Evolutionary conservation across 2,113 vertebrate genomes (phyloP), one percentile per base, ranked within the genome.

Genomic region (Xiphophorus hellerii): DNA sequence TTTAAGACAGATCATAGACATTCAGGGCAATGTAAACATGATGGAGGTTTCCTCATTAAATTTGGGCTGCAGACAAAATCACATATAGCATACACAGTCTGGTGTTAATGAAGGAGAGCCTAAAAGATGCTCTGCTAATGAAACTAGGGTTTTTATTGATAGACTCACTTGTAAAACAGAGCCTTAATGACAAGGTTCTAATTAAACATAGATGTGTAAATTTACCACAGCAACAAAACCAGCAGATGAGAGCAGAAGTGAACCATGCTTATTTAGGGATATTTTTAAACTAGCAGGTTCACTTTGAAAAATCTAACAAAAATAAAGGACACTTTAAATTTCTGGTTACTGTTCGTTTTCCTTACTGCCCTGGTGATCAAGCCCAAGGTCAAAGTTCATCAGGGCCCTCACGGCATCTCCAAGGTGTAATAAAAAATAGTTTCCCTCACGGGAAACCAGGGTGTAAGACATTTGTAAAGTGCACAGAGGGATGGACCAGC

Each of bases 301-400:
- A 54, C 8, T 54, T 54, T 54, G 15, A 25, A n/a, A n/a, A 25
- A 22, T 22, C 20, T 2, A 25, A 54, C 20, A 3, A 71, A 77
- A 92, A 78, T 85, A 74, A 87, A 73, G 42, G 37, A 17, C 91
- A 79, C 66, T 74, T 85, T 27, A 69, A 78, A 73, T 76, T 73
- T 63, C 82, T 73, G 73, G 87, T 54, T 68, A 82, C 79, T 85
- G 84, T 87, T 74, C 54, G 2, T 73, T 77, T 80, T 73, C 77
- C 12, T 30, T 37, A 87, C 90, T 90, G 84, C 90, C 81, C 62
- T 67, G 88, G 88, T 69, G 83, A 92, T 86, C 87, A 80, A 89
- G 76, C 77, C 88, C 90, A 93, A 93, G 90, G 92, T 94, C 84
- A 93, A 90, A 94, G 92, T 88, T 93, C 91, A 89, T 80, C 80